phyloP scores from a whole-genome alignment of 2,797 vertebrate species.

The Anguilla marmorata region DNA sequence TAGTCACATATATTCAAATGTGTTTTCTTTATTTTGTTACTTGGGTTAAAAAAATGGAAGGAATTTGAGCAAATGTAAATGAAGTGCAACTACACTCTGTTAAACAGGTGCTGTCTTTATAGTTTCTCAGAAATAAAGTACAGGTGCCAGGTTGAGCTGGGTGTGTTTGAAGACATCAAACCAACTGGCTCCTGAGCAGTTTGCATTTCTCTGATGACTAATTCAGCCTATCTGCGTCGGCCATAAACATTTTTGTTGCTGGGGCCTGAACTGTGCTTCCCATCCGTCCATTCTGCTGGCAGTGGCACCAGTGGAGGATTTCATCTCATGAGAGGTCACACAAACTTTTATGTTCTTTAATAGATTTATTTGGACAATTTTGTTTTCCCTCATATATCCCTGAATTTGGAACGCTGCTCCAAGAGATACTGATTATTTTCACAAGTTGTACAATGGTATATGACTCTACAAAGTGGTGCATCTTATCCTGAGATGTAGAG shows the following conservation, averaged over 20 bases:
- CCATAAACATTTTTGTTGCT: not conserved
- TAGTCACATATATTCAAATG: not conserved
- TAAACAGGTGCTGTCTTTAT: not conserved
- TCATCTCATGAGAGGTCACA: not conserved
- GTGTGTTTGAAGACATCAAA: not conserved
- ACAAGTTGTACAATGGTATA: not conserved
- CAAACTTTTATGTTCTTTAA: not conserved
- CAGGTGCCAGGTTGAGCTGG: not conserved
- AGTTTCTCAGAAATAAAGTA: not conserved
- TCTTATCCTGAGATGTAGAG: not conserved
- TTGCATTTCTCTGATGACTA: not conserved
- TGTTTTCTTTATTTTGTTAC: not conserved
- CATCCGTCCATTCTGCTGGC: not conserved
- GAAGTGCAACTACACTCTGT: not conserved
- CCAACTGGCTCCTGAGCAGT: not conserved
- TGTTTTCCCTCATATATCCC: not conserved
- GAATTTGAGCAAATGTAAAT: not conserved
- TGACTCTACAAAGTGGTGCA: not conserved
- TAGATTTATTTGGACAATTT: not conserved
- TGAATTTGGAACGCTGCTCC: not conserved
- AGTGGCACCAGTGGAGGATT: not conserved
- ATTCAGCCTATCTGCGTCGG: not conserved
- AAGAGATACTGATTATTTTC: not conserved
- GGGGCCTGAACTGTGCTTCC: not conserved
- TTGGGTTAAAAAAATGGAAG: not conserved